phyloP scores from a whole-genome alignment of 1,140 invertebrate species.

The Tetragnatha versicolor region DNA sequence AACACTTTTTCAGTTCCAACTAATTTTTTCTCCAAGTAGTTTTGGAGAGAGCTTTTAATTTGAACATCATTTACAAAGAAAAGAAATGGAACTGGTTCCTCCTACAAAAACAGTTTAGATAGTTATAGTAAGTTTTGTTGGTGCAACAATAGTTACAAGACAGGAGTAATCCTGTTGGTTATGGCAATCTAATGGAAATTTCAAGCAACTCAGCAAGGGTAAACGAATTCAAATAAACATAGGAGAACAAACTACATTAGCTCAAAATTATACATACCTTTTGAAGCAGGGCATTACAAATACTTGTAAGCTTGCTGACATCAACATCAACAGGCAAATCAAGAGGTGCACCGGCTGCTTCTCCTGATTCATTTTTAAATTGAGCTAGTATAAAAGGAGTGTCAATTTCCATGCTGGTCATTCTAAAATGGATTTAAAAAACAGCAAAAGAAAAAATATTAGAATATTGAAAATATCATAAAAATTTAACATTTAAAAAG shows the following conservation, averaged over 20 bases:
- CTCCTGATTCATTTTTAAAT: conserved; percentile 87
- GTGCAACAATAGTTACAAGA: conserved; percentile 15
- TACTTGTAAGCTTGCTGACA: conserved; percentile 81
- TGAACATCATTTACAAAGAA: conserved; percentile 92
- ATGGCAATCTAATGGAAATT: conserved; percentile 9
- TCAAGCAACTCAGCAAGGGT: background rate
- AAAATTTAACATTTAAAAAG: too few species aligned
- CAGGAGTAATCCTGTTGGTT: too few species aligned
- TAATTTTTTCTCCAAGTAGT: conserved; percentile 72
- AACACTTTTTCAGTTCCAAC: conserved; percentile 82
- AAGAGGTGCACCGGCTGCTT: conserved; percentile 80
- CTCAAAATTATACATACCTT: conserved; percentile 68
- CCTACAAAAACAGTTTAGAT: conserved; percentile 64
- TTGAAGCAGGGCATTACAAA: conserved; percentile 89
- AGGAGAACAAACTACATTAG: conserved; percentile 23
- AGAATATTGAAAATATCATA: too few species aligned
- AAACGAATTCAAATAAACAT: background rate
- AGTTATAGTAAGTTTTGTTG: conserved; percentile 17
- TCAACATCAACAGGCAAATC: conserved; percentile 81
- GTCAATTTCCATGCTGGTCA: conserved; percentile 6
- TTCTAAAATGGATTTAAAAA: background rate
- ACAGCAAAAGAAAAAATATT: background rate
- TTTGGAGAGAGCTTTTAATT: conserved; percentile 78
- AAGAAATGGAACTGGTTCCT: conserved; percentile 76
- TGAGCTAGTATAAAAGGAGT: conserved; percentile 67